Base-by-base conservation (phyloP, 92 coral and sea anemone genomes). In the Palythoa caribaeorum region DNA sequence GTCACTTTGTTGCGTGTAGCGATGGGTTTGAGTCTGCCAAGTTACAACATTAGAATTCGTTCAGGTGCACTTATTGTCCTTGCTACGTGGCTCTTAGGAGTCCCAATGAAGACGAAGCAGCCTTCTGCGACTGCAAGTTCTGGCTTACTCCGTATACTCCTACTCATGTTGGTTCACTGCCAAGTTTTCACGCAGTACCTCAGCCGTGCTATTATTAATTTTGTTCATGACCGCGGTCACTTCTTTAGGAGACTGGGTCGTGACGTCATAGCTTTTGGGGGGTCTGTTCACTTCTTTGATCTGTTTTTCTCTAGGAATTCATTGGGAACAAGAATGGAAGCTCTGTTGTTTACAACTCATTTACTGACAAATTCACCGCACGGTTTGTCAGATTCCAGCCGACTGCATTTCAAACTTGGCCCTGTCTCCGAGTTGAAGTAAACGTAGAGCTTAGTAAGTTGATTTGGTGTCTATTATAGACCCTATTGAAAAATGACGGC, bases 351-450 rank as follows among this genome's bases (percentile, higher is more conserved):
- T 88, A 51, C 38, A 71, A 83, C 55, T 12, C 73, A 48, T 79
- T 94, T 70, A 20, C 54, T 40, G 37, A 65, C 9, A 48, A 38
- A 57, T 20, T 86, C 15, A 83, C 79, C 71, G 54, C 94, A 1
- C 84, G 91, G 73, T 91, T 89, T 83, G 48, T 94, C 63, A 92
- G 91, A 7, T 89, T 94, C 17, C 85, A 69, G 20, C 94, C 94
- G 0, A 80, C 13, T 20, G 40, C 38, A 2, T 87, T 80, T 57
- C 72, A 52, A 11, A 38, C 8, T 19, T 83, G 88, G 84, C 92
- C 92, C 6, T 94, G 96, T 40, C 88, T 94, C 19, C 83, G 96
- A 28, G 94, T 91, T 37, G 96, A 91, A 54, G 89, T 94, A 38
- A 87, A 86, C 76, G 92, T 91, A 13, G 89, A 91, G 37, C 38